Evolutionary conservation across 2,113 vertebrate species (phyloP).

Genomic region (Cololabis saira): DNA sequence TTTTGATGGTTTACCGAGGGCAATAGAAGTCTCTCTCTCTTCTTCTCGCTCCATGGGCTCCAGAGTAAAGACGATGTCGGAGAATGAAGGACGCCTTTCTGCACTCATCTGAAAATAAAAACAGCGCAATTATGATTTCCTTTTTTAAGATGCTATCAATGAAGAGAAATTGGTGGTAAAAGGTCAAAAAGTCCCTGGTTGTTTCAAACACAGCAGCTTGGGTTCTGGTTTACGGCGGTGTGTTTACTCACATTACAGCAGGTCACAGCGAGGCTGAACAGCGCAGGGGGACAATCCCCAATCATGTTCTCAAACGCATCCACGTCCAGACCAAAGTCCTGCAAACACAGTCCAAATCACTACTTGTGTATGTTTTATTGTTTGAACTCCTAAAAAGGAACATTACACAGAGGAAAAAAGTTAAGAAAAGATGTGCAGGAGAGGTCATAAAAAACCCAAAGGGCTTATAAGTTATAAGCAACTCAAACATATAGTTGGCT

Average conservation of each 20-base stretch:
- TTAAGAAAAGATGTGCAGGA: too few relatives aligned
- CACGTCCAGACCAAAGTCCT: constrained; percentile 94
- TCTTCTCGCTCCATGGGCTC: constrained; percentile 74
- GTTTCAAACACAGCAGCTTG: too few relatives aligned
- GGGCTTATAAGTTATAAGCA: too few relatives aligned
- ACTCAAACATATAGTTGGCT: too few relatives aligned
- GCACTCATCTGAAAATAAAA: constrained; percentile 84
- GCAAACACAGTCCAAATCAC: constrained; percentile 4
- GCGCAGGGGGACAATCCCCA: constrained; percentile 84
- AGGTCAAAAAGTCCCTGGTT: neutral
- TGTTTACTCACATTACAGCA: constrained; percentile 89
- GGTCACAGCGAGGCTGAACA: constrained; percentile 89
- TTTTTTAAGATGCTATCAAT: neutral
- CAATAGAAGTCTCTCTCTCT: constrained; percentile 42
- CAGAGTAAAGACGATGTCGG: constrained; percentile 85
- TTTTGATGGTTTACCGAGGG: constrained; percentile 49
- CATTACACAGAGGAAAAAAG: too few relatives aligned
- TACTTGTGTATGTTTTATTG: too few relatives aligned
- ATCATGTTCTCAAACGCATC: constrained; percentile 88
- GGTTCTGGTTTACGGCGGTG: too few relatives aligned
- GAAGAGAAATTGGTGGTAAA: neutral
- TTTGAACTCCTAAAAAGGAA: too few relatives aligned
- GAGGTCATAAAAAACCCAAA: too few relatives aligned
- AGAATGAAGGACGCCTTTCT: constrained; percentile 84
- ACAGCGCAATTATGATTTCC: too few relatives aligned